These are phyloP conservation scores for Coenonympha arcania DNA, from an alignment of 2,888 invertebrate species.

Conservation along the genomic window DNA sequence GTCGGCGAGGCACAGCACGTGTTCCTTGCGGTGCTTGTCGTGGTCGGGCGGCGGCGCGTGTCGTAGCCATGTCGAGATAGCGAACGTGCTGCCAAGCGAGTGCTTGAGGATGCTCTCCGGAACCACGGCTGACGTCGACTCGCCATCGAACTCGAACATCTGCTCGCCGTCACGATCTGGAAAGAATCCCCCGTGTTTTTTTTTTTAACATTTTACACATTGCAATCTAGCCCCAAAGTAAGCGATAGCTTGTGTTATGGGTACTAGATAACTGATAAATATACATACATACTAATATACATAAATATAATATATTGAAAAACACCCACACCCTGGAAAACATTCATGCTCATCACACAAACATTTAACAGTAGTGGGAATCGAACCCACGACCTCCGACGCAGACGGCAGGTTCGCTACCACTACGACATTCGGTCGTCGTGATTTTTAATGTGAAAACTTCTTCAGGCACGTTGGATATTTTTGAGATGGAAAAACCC, in stretches of 20 bases:
- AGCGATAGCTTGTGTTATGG: too few species aligned
- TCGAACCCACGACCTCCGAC: too few species aligned
- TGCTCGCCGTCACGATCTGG: slow-evolving; percentile 84
- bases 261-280: too few species aligned
- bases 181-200: not conserved
- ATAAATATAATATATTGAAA: too few species aligned
- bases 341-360: too few species aligned
- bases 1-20: slow-evolving; percentile 96
- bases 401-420: too few species aligned
- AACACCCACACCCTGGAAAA: too few species aligned
- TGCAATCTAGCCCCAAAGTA: not conserved
- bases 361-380: not conserved
- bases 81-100: slow-evolving; percentile 86
- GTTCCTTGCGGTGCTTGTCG: slow-evolving; percentile 95
- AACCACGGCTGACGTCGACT: slow-evolving; percentile 85
- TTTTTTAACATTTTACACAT: not conserved
- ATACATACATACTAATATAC: too few species aligned
- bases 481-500: too few species aligned
- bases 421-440: too few species aligned
- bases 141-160: slow-evolving; percentile 96
- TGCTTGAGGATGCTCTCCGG: slow-evolving; percentile 85
- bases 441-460: too few species aligned
- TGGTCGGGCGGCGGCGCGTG: slow-evolving; percentile 86
- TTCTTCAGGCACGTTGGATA: too few species aligned
- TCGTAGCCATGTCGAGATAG: slow-evolving; percentile 95